These are phyloP conservation scores for Hirtodrosophila duncani DNA, from an alignment of 2,888 invertebrate genomes.

Conservation along the genomic window DNA sequence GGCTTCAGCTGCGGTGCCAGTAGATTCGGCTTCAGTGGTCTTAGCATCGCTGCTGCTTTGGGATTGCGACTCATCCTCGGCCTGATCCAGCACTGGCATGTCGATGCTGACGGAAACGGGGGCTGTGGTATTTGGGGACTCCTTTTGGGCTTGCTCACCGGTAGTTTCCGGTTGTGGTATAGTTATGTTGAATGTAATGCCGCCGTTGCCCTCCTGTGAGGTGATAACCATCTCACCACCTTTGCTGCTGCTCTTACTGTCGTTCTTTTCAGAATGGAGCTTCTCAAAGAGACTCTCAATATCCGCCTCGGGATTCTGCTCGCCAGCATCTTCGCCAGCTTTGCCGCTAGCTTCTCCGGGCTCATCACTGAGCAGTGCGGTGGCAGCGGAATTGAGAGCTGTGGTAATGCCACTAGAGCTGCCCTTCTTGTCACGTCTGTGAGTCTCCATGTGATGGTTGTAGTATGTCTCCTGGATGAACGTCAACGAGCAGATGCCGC, in stretches of 20 bases:
- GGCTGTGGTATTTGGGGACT: conserved; percentile 55
- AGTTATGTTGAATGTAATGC: conserved; percentile 78
- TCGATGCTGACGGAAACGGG: conserved; percentile 77
- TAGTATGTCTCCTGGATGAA: conserved; percentile 79
- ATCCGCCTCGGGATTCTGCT: conserved; percentile 74
- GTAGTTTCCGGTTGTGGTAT: conserved; percentile 75
- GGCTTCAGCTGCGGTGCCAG: conserved; percentile 25
- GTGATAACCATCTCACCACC: conserved; percentile 77
- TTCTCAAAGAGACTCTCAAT: conserved; percentile 79
- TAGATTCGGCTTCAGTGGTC: conserved; percentile 27
- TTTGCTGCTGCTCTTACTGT: conserved; percentile 59
- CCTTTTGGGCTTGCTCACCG: conserved; percentile 57
- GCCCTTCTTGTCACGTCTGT: conserved; percentile 73
- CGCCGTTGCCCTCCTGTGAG: conserved; percentile 77
- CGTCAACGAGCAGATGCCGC: conserved; percentile 78
- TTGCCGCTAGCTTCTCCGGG: conserved; percentile 43
- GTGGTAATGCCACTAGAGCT: conserved; percentile 37
- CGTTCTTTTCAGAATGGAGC: conserved; percentile 78
- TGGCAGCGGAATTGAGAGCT: conserved; percentile 65
- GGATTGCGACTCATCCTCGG: conserved; percentile 71
- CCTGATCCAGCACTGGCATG: conserved; percentile 78
- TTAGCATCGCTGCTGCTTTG: conserved; percentile 58
- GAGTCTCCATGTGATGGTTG: conserved; percentile 79
- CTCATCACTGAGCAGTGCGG: conserved; percentile 69
- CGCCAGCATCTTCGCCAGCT: conserved; percentile 40